These are phyloP conservation scores for Drosophila orosa DNA, from an alignment of 1,140 invertebrate species.

Conservation along the genomic window DNA sequence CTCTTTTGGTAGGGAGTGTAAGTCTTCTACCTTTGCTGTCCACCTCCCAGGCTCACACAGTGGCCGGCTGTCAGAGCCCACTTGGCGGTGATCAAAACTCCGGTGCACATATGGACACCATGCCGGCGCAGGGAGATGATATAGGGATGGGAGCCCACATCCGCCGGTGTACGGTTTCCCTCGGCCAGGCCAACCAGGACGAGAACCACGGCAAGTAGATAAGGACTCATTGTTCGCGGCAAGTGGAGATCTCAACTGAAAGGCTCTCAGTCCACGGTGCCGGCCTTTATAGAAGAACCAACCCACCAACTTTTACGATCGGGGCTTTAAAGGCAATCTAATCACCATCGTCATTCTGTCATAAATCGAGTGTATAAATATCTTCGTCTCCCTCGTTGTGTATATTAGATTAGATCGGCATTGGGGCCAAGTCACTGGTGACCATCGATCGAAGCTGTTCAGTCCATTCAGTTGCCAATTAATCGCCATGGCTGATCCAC, in stretches of 20 bases:
- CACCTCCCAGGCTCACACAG: conserved; percentile 57
- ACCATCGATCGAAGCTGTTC: conserved; percentile 3
- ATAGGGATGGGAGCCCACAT: conserved; percentile 68
- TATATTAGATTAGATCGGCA: conserved; percentile 34
- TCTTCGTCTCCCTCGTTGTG: not conserved
- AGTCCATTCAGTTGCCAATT: conserved; percentile 64
- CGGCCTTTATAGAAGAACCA: conserved; percentile 25
- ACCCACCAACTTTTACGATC: conserved; percentile 18
- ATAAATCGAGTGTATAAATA: conserved; percentile 22
- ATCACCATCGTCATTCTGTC: not conserved
- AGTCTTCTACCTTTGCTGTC: conserved; percentile 68
- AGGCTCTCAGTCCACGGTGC: not conserved
- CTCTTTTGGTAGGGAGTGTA: not conserved
- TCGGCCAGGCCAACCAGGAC: not conserved
- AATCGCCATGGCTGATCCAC: conserved; percentile 65
- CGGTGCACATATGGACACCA: conserved; percentile 62
- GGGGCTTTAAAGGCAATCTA: conserved; percentile 19
- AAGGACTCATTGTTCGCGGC: conserved; percentile 19
- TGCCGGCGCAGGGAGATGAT: conserved; percentile 64
- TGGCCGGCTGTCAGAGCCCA: conserved; percentile 66
- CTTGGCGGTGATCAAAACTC: conserved; percentile 35
- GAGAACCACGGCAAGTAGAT: conserved; percentile 2
- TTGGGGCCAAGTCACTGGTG: not conserved
- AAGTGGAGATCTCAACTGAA: conserved; percentile 7
- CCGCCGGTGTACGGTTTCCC: conserved; percentile 13